phyloP scores from a whole-genome alignment of 2,888 invertebrate species.

The Lamellibrachia satsuma region DNA sequence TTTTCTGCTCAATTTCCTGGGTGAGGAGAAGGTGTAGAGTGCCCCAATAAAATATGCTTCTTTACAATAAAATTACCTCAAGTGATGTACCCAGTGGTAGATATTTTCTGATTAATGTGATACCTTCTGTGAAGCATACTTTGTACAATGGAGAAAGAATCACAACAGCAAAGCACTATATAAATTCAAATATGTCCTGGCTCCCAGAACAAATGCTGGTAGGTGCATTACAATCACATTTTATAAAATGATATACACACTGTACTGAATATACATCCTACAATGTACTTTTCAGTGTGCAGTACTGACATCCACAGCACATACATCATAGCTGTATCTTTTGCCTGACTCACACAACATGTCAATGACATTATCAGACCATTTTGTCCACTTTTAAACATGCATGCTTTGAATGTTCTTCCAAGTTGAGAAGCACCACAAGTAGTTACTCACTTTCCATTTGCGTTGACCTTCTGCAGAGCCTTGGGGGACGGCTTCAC shows the following conservation, averaged over 20 bases:
- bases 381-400: not conserved
- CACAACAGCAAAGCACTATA: no score
- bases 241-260: not conserved
- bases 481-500: conserved; percentile 40
- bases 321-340: not conserved
- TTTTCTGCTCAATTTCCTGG: no score
- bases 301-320: not conserved
- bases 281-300: not conserved
- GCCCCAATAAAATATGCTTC: no score
- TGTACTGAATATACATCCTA: not conserved
- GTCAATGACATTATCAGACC: not conserved
- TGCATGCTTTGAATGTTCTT: not conserved
- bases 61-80: no score
- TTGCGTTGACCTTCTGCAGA: not conserved
- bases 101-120: not conserved
- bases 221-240: not conserved
- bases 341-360: not conserved
- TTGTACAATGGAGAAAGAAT: no score
- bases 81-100: no score
- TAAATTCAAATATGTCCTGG: not conserved
- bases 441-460: not conserved
- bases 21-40: no score
- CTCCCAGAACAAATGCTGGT: not conserved
- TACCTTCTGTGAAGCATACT: no score
- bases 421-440: not conserved